Percentiles rank a stretch among this genome's conserved stretches.
Conservation (phyloP, 2,888 invertebrate species). For the Tenthredo distinguenda region DNA sequence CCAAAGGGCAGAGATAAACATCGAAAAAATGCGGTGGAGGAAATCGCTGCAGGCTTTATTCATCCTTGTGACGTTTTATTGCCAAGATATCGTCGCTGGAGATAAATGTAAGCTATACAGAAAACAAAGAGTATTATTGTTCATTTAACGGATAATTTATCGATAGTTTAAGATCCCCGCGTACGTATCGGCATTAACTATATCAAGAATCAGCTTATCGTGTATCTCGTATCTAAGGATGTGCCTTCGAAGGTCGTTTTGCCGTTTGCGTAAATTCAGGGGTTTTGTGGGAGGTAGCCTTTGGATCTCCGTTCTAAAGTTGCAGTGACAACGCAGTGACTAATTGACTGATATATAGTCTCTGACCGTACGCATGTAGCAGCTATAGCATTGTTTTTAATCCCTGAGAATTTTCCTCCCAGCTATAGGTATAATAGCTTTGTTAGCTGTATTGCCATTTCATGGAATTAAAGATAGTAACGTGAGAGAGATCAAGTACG, state of each 20-base stretch:
- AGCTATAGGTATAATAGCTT: too few relatives aligned
- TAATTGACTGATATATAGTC: neutral
- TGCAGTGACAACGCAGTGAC: neutral
- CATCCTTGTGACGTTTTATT: neutral
- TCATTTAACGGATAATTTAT: neutral
- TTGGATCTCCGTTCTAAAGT: neutral
- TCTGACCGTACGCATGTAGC: neutral
- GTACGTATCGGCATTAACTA: too few relatives aligned
- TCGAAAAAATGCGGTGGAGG: neutral
- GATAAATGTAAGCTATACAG: constrained; percentile 25
- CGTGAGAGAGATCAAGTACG: neutral
- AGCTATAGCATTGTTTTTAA: neutral
- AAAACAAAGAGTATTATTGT: neutral
- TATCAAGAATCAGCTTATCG: neutral
- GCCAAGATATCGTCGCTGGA: neutral
- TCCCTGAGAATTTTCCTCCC: neutral
- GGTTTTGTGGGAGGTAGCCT: neutral
- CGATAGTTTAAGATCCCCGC: neutral
- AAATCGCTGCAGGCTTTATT: neutral
- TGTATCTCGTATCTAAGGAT: neutral
- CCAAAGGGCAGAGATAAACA: neutral
- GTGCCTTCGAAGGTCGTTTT: neutral
- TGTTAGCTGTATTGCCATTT: neutral
- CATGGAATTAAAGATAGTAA: neutral
- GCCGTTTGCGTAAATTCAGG: neutral